Evolutionary conservation across 1,140 invertebrate genomes (phyloP).

Genomic region (Achroia grisella): DNA sequence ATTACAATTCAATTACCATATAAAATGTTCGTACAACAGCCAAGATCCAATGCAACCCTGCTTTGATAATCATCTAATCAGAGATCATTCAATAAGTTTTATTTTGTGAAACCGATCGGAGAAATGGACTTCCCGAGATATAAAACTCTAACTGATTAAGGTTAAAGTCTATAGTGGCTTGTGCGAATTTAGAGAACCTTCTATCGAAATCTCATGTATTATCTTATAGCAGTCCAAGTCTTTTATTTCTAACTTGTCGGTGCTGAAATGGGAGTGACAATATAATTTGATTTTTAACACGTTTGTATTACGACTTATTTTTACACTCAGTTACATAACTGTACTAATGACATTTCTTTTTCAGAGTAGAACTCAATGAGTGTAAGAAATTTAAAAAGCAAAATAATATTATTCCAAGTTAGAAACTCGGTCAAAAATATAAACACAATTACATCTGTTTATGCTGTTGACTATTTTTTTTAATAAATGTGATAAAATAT

Average conservation of each 20-base stretch:
- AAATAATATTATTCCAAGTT: conserved; percentile 37
- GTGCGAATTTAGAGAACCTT: conserved; percentile 21
- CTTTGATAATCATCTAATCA: conserved; percentile 66
- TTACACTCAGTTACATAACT: too few relatives aligned
- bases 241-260: conserved; percentile 35
- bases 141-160: conserved; percentile 15
- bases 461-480: background rate
- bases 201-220: conserved; percentile 45
- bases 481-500: too few relatives aligned
- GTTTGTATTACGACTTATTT: too few relatives aligned
- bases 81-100: conserved; percentile 66
- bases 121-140: conserved; percentile 11
- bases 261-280: conserved; percentile 19
- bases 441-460: conserved; percentile 6
- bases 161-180: conserved; percentile 31
- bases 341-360: conserved; percentile 23
- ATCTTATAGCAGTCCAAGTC: conserved; percentile 37
- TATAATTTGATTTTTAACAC: conserved; percentile 25
- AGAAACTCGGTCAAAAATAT: too few relatives aligned
- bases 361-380: conserved; percentile 40
- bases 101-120: conserved; percentile 36
- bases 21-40: conserved; percentile 55
- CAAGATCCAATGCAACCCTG: conserved; percentile 35
- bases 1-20: conserved; percentile 70
- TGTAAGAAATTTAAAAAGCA: conserved; percentile 50